These are phyloP conservation scores for Actinia tenebrosa DNA, from an alignment of 64 coral and sea anemone species.

Conservation along the genomic window DNA sequence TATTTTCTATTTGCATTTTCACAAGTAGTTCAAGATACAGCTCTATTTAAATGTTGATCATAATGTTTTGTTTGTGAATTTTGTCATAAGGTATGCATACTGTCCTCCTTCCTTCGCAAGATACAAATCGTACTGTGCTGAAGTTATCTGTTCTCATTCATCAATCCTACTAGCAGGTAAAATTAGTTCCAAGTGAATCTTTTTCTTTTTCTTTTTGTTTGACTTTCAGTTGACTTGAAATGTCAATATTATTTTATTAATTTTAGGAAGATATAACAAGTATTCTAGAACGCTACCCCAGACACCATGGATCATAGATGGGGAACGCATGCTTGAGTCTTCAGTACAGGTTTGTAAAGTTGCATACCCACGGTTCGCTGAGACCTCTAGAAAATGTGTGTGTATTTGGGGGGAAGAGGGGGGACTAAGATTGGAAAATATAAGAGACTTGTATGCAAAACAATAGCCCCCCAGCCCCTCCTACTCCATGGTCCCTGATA, in stretches of 20 bases:
- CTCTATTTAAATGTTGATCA: too few relatives aligned
- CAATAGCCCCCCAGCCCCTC: too few relatives aligned
- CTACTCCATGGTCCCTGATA: too few relatives aligned
- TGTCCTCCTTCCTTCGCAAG: conserved; percentile 53
- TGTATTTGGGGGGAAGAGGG: too few relatives aligned
- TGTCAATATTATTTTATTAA: not conserved
- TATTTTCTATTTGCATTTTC: too few relatives aligned
- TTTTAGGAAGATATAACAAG: conserved; percentile 89
- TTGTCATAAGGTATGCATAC: conserved; percentile 26
- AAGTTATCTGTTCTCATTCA: conserved; percentile 57
- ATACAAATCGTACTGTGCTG: conserved; percentile 13
- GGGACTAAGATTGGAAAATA: too few relatives aligned
- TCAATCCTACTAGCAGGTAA: conserved; percentile 77
- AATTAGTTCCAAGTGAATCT: not conserved
- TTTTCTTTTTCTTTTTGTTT: too few relatives aligned
- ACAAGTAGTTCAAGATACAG: too few relatives aligned
- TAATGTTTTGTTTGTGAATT: too few relatives aligned
- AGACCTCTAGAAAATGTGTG: too few relatives aligned
- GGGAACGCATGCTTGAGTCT: conserved; percentile 62
- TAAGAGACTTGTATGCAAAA: too few relatives aligned
- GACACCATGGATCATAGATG: conserved; percentile 85
- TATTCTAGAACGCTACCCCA: conserved; percentile 83
- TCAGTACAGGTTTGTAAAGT: conserved; percentile 71
- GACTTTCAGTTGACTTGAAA: not conserved
- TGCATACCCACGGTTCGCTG: not conserved